These are phyloP conservation scores for Climacteris rufus DNA, from an alignment of 2,113 vertebrate genomes.

Conservation along the genomic window DNA sequence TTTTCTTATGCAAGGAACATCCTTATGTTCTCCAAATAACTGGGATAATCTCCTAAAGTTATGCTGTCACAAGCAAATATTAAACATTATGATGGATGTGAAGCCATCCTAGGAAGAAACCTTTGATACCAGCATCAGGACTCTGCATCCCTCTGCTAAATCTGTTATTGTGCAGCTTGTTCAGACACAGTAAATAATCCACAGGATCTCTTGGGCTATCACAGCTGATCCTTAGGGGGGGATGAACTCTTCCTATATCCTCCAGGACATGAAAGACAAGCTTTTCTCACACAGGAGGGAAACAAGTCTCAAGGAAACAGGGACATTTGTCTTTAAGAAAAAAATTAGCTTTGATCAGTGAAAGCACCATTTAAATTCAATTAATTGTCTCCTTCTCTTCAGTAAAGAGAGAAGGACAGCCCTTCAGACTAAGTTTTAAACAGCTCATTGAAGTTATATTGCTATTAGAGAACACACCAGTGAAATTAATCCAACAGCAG, in stretches of 20 bases:
- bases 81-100: not conserved
- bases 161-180: not conserved
- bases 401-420: not conserved
- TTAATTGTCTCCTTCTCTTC: not conserved
- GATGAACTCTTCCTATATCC: not conserved
- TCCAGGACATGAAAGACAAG: not conserved
- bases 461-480: not conserved
- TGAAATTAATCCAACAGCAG: not conserved
- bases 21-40: not conserved
- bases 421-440: not conserved
- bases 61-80: not conserved
- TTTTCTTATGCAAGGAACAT: not conserved
- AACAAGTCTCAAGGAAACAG: not conserved
- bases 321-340: not conserved
- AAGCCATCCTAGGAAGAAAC: not conserved
- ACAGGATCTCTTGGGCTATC: not conserved
- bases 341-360: accelerated
- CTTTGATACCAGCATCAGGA: not conserved
- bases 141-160: not conserved
- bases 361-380: not conserved
- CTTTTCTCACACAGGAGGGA: not conserved
- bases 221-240: not conserved
- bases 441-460: not conserved
- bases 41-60: not conserved
- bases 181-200: not conserved